Conservation (phyloP, 1,140 invertebrate species). For the Eumeta japonica region DNA sequence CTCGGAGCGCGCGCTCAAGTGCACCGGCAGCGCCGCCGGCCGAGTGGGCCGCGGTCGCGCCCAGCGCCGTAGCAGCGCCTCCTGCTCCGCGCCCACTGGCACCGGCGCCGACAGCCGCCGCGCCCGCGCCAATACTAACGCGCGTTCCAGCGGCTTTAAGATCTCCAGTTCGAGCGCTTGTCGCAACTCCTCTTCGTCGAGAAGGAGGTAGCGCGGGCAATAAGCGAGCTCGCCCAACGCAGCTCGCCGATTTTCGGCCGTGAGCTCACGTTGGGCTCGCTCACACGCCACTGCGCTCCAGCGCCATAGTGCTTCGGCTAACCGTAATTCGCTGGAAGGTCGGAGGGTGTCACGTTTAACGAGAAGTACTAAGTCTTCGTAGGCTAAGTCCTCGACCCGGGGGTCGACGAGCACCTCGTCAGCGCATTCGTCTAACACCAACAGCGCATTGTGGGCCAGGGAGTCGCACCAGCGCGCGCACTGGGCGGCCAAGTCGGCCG, state of each 20-base stretch:
- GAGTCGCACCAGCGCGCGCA: constrained; percentile 57
- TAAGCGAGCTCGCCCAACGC: constrained; percentile 66
- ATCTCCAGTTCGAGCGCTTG: constrained; percentile 36
- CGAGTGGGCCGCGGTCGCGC: constrained; percentile 33
- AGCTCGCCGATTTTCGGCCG: constrained; percentile 60
- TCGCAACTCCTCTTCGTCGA: constrained; percentile 63
- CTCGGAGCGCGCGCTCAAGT: constrained; percentile 37
- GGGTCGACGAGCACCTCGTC: constrained; percentile 63
- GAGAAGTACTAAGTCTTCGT: constrained; percentile 61
- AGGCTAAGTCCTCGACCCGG: constrained; percentile 64
- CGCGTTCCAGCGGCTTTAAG: constrained; percentile 43
- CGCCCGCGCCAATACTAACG: constrained; percentile 36
- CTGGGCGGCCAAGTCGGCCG: constrained; percentile 33
- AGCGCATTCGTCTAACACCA: constrained; percentile 63
- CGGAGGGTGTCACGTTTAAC: constrained; percentile 62
- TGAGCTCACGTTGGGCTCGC: constrained; percentile 62
- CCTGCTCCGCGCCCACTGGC: constrained; percentile 43
- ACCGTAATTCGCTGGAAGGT: constrained; percentile 56
- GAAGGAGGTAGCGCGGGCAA: constrained; percentile 65
- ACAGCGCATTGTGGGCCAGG: constrained; percentile 62
- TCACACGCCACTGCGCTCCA: constrained; percentile 71
- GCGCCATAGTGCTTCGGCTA: constrained; percentile 62
- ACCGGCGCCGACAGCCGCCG: constrained; percentile 38
- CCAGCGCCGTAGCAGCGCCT: constrained; percentile 38
- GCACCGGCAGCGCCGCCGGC: constrained; percentile 38